phyloP scores from a whole-genome alignment of 2,888 invertebrate genomes.

The Aphelenchoides bicaudatus region DNA sequence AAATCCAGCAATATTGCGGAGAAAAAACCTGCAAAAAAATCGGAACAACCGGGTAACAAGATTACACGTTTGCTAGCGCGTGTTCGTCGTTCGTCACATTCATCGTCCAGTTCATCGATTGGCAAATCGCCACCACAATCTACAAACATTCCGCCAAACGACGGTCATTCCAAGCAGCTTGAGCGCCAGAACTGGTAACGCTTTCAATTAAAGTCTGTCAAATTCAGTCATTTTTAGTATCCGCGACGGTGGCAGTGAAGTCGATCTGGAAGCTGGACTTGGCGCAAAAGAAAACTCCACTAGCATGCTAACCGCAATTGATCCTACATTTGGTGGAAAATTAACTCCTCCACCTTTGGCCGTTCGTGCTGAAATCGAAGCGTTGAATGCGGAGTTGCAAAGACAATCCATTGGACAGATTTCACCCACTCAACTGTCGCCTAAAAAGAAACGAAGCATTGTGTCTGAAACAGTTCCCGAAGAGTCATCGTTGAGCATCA shows the following conservation, averaged over 20 bases:
- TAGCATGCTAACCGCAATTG: not conserved
- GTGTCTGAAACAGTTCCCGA: constrained; percentile 11
- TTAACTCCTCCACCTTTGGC: not conserved
- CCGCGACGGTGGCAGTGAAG: not conserved
- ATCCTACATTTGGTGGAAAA: constrained; percentile 11
- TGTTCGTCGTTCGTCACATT: not conserved
- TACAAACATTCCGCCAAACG: not conserved
- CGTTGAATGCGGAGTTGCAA: too few species aligned
- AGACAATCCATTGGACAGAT: not conserved
- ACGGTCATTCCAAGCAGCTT: not conserved
- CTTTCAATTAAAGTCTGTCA: too few species aligned
- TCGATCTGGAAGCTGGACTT: not conserved
- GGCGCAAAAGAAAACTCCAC: not conserved
- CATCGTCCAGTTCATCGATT: not conserved
- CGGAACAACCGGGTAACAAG: too few species aligned
- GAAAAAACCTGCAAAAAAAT: too few species aligned
- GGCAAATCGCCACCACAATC: too few species aligned
- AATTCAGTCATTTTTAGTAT: too few species aligned
- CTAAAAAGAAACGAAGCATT: constrained; percentile 2
- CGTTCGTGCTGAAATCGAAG: too few species aligned
- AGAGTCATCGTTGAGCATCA: not conserved
- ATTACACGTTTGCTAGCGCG: too few species aligned
- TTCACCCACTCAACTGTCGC: constrained; percentile 1
- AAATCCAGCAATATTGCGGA: too few species aligned
- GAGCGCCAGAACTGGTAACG: not conserved